Evolutionary conservation across 2,888 invertebrate species (phyloP), one percentile per base, ranked within the genome.

Genomic region (Andrena dorsata): DNA sequence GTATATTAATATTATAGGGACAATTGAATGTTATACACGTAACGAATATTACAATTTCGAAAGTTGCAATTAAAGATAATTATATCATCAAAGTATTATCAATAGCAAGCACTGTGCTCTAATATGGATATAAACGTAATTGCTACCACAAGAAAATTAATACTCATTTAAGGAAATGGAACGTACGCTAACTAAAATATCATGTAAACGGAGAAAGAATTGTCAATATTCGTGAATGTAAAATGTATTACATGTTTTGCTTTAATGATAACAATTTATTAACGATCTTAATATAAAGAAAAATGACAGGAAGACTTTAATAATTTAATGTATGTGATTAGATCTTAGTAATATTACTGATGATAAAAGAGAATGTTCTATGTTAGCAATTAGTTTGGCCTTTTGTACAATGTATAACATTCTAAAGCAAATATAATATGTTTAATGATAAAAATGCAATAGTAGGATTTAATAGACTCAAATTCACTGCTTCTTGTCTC

Each of bases 321-420:
- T 53, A 23, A 58, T 51, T 4, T 16, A 69, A 64, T 26, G 51
- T 51, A 28, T 47, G 28, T 63, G 56, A 56, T 53, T 69, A 79
- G 41, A 49, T 13, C 1, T 28, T 76, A 64, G 63, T 76, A 63
- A 32, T 35, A 32, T 68, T 58, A 10, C 41, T 69, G 53, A 64
- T 69, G 23, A 63, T 47, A 61, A 60, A 23, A 41, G 53, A 47
- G 32, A 20, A 68, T 61, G 47, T 41, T 66, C 56, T 73, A 71
- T 66, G 13, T 70, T 65, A 82, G 77, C 61, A 66, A 65, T 10
- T 58, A 51, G 16, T 65, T 77, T 58, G 10, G 30, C 78, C 51
- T 32, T 56, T 63, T 76, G 26, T 77, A 76, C 65, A 71, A 77
- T 85, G 83, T 83, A 80, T 85, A 81, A 83, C 78, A 81, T 81